These are phyloP conservation scores for Hydraecia micacea DNA, from an alignment of 2,888 invertebrate genomes.

Conservation along the genomic window DNA sequence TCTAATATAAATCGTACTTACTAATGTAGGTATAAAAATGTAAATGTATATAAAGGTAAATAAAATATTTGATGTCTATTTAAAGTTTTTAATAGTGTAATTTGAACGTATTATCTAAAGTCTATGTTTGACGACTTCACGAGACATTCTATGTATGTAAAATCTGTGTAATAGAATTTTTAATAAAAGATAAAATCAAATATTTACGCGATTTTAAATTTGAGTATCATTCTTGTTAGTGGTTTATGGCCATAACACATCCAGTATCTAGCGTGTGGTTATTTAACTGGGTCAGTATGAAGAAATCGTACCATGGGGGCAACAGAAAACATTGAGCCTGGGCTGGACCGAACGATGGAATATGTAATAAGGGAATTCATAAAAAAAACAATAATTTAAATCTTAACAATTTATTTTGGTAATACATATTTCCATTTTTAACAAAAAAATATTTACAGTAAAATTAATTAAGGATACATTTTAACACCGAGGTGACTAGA, in stretches of 20 bases:
- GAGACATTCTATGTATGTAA: constrained; percentile 70
- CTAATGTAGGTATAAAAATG: constrained; percentile 36
- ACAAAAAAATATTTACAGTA: constrained; percentile 71
- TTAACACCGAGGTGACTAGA: constrained; percentile 79
- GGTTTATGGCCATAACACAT: not conserved
- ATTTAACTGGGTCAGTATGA: not conserved
- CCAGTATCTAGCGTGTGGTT: not conserved
- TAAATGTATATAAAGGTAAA: constrained; percentile 48
- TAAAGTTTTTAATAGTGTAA: constrained; percentile 55
- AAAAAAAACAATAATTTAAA: constrained; percentile 15
- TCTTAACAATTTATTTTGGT: constrained; percentile 57
- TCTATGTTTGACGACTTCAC: constrained; percentile 55
- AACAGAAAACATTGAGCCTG: not conserved
- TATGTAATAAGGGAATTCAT: too few species aligned
- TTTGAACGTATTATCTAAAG: constrained; percentile 49
- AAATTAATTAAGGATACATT: constrained; percentile 51
- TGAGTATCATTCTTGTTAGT: not conserved
- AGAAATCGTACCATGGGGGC: not conserved
- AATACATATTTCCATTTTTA: constrained; percentile 64
- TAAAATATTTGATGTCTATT: constrained; percentile 60
- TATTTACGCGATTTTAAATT: constrained; percentile 30
- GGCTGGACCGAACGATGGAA: not conserved
- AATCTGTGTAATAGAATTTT: constrained; percentile 81
- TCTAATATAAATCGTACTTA: constrained; percentile 55
- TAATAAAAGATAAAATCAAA: constrained; percentile 76